These are phyloP conservation scores for Ornithorhynchus anatinus DNA, from an alignment of 2,113 vertebrate species.

Conservation along the genomic window DNA sequence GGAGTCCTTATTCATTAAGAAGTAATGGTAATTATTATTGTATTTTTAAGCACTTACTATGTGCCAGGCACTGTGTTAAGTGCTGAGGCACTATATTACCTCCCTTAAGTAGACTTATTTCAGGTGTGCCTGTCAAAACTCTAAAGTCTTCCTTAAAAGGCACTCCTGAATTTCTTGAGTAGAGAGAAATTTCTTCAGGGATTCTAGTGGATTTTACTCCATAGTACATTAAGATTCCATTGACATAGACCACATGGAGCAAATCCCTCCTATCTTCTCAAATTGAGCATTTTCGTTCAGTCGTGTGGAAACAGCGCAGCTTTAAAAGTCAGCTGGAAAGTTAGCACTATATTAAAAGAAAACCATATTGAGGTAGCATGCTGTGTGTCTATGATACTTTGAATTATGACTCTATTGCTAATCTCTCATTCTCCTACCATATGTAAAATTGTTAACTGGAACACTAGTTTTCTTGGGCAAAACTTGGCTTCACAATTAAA, in stretches of 20 bases:
- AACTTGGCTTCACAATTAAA: constrained; percentile 2
- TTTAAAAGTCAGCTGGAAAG: constrained; percentile 34
- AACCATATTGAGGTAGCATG: neutral
- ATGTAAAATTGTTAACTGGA: neutral
- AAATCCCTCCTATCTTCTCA: neutral
- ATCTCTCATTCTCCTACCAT: neutral
- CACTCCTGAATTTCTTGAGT: neutral
- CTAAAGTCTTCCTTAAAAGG: neutral
- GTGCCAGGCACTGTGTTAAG: too few relatives aligned
- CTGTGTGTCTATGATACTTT: constrained; percentile 13
- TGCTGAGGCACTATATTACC: too few relatives aligned
- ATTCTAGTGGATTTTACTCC: neutral
- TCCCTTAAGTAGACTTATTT: too few relatives aligned
- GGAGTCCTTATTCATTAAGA: too few relatives aligned
- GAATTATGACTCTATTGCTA: neutral
- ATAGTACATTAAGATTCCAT: neutral
- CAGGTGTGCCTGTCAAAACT: neutral
- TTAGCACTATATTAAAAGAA: constrained; percentile 1
- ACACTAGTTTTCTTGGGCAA: neutral
- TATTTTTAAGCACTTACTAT: too few relatives aligned
- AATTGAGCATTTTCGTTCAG: constrained; percentile 7
- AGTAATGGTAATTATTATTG: too few relatives aligned
- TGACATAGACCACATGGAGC: neutral
- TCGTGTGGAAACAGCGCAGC: constrained; percentile 9
- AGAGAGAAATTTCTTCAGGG: neutral